Conservation (phyloP, 2,113 vertebrate genomes). For the Halcyon senegalensis region DNA sequence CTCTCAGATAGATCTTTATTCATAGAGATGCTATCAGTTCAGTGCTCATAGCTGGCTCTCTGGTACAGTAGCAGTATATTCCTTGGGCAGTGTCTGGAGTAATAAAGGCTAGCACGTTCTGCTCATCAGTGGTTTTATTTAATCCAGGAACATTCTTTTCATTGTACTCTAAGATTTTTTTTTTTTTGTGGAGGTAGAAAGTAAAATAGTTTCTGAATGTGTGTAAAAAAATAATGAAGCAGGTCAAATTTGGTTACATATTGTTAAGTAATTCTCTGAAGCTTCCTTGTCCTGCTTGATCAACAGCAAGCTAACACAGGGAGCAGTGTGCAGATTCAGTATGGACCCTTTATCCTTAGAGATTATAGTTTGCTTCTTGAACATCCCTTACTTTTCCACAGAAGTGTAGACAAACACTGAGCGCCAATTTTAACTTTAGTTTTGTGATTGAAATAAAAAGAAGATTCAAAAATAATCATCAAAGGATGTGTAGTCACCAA, state of each 20-base stretch:
- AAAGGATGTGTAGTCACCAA: neutral
- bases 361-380: neutral
- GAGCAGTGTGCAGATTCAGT: neutral
- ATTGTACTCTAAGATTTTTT: neutral
- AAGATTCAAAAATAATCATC: neutral
- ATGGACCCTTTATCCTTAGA: neutral
- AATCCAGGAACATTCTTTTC: neutral
- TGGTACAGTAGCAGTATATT: fast-evolving
- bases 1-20: neutral
- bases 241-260: neutral
- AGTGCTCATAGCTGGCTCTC: neutral
- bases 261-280: neutral
- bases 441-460: neutral
- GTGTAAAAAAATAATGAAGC: neutral
- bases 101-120: neutral
- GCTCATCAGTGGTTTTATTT: neutral
- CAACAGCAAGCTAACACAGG: neutral
- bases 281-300: neutral
- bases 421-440: neutral
- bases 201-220: neutral
- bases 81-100: neutral
- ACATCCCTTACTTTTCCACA: neutral
- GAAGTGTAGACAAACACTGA: neutral
- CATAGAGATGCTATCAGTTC: neutral
- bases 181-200: neutral